phyloP scores from a whole-genome alignment of 2,888 invertebrate genomes.

The Thymelicus sylvestris region DNA sequence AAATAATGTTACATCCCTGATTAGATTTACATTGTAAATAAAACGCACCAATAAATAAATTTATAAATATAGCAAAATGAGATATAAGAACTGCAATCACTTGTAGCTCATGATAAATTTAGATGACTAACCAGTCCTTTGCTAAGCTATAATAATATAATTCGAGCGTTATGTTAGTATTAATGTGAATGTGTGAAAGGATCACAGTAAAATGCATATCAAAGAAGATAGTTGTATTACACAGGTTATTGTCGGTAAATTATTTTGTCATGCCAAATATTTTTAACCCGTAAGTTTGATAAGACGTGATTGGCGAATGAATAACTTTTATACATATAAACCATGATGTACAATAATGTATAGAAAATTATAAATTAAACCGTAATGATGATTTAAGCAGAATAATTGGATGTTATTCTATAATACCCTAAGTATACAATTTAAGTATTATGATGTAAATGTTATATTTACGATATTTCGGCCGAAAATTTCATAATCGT shows the following conservation, averaged over 20 bases:
- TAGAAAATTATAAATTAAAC: background rate
- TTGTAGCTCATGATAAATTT: background rate
- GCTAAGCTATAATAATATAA: background rate
- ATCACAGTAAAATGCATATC: slow-evolving; percentile 15
- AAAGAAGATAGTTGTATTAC: slow-evolving; percentile 4
- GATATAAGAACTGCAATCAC: background rate
- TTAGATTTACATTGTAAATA: slow-evolving; percentile 12
- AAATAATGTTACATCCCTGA: slow-evolving; percentile 44
- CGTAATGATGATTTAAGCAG: background rate
- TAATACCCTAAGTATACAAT: background rate
- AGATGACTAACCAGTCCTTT: background rate
- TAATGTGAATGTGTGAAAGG: slow-evolving; percentile 8
- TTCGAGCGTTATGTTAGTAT: background rate
- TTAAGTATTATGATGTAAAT: background rate
- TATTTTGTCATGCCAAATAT: slow-evolving; percentile 7
- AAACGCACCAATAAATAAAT: slow-evolving; percentile 16
- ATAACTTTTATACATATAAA: slow-evolving; percentile 1
- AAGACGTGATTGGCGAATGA: background rate
- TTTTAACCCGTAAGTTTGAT: background rate
- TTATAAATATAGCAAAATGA: background rate
- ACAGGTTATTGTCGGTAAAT: background rate
- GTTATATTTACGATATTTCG: background rate
- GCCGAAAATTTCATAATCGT: background rate
- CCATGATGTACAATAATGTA: background rate
- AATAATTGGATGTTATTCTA: background rate